Percentiles rank a stretch among this genome's conserved stretches.
These are phyloP conservation scores for Nibea albiflora DNA, from an alignment of 2,113 vertebrate species.

Conservation along the genomic window DNA sequence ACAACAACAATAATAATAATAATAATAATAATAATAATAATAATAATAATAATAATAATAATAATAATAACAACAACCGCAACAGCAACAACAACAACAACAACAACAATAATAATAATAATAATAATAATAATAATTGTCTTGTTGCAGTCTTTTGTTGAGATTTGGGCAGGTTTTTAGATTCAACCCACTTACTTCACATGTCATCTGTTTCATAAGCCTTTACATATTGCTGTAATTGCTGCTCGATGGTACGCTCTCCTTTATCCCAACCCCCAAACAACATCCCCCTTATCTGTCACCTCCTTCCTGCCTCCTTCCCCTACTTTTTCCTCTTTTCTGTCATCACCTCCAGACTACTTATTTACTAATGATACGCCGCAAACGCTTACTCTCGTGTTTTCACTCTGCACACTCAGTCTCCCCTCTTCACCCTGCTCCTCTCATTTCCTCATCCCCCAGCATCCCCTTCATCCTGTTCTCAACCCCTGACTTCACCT, in stretches of 20 bases:
- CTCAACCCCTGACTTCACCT: conserved; percentile 56
- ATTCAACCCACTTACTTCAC: not conserved
- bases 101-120: not conserved
- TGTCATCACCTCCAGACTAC: conserved; percentile 48
- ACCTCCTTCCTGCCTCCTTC: not conserved
- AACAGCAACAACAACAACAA: too few relatives aligned
- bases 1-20: not conserved
- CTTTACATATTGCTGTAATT: not conserved
- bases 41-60: too few relatives aligned
- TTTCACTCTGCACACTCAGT: conserved; percentile 52
- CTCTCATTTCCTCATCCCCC: conserved; percentile 43
- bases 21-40: not conserved
- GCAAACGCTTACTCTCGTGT: conserved; percentile 73
- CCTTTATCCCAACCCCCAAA: conserved; percentile 7
- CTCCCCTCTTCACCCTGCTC: conserved; percentile 45
- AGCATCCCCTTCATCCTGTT: conserved; percentile 43
- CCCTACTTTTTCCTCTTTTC: conserved; percentile 2
- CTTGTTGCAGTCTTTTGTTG: not conserved
- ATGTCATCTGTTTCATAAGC: not conserved
- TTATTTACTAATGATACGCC: conserved; percentile 78
- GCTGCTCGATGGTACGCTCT: not conserved
- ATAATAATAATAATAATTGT: not conserved
- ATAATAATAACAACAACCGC: not conserved
- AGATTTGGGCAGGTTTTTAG: not conserved
- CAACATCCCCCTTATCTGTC: not conserved